Percentiles rank a stretch among this genome's conserved stretches.
Evolutionary conservation across 2,797 vertebrate species (phyloP).

Genomic region (Phoxinus dragarum): DNA sequence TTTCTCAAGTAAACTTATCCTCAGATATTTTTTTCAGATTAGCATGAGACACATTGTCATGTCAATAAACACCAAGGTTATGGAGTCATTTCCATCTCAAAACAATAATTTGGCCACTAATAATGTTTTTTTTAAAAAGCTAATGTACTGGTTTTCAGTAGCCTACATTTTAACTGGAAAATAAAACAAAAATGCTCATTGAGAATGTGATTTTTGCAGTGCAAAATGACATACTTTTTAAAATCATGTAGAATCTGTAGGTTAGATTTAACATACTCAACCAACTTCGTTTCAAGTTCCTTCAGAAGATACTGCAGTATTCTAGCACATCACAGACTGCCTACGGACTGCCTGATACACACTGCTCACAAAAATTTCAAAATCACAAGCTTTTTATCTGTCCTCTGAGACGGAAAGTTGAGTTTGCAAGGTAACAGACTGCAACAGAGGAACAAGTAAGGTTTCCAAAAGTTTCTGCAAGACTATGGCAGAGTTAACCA

Average conservation of each 20-base stretch:
- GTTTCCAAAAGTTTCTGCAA: conserved; percentile 5
- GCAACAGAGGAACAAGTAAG: neutral
- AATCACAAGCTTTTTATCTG: neutral
- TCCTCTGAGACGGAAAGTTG: conserved; percentile 3
- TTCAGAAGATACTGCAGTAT: conserved; percentile 9
- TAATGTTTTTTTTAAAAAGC: neutral
- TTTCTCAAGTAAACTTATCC: neutral
- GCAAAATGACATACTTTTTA: neutral
- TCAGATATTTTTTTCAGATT: neutral
- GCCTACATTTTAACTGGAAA: neutral
- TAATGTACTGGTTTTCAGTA: neutral
- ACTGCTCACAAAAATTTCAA: neutral
- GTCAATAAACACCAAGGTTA: neutral
- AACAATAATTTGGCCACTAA: neutral
- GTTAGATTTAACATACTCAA: neutral
- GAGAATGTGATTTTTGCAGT: neutral
- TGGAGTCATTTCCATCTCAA: neutral
- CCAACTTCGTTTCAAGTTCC: neutral
- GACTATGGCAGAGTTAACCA: neutral
- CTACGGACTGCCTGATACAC: neutral
- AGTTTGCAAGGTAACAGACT: neutral
- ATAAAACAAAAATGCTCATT: neutral
- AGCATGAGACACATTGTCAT: neutral
- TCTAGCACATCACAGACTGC: neutral
- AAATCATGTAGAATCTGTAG: neutral